Conservation (phyloP, 92 coral and sea anemone genomes). For the Siderastrea siderea region DNA sequence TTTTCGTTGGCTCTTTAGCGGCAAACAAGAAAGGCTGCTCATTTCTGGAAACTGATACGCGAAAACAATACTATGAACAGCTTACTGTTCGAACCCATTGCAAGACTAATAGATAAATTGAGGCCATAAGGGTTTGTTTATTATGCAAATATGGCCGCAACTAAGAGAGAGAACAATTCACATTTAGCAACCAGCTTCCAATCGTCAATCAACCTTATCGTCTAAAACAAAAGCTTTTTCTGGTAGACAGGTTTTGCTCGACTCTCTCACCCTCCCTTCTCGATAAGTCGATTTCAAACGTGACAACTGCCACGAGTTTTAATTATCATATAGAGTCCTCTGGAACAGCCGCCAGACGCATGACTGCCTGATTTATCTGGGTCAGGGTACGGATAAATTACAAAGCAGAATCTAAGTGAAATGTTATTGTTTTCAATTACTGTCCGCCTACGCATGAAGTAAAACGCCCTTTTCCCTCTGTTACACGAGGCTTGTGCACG, state of each 20-base stretch:
- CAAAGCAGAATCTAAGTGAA: neutral
- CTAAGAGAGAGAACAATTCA: neutral
- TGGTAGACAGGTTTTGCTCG: neutral
- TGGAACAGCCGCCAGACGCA: neutral
- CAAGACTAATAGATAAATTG: neutral
- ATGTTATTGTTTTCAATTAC: neutral
- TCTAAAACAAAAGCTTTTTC: neutral
- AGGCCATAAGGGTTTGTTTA: conserved; percentile 3
- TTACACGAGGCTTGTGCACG: neutral
- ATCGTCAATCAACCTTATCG: neutral
- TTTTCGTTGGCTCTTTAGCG: neutral
- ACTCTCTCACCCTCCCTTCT: neutral
- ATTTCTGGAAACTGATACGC: neutral
- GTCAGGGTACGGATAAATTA: neutral
- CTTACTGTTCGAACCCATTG: no score
- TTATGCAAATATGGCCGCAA: conserved; percentile 19
- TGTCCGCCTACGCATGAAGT: neutral
- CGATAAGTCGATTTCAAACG: neutral
- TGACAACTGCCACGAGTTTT: neutral
- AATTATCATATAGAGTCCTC: neutral
- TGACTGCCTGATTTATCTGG: no score
- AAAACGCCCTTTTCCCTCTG: neutral
- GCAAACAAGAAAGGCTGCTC: neutral
- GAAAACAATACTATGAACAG: no score
- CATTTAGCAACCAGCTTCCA: neutral